A percentile compares a stretch with the other conserved stretches of the same genome.
Evolutionary conservation across 2,797 vertebrate genomes (phyloP).

Genomic region (Spea hammondii): DNA sequence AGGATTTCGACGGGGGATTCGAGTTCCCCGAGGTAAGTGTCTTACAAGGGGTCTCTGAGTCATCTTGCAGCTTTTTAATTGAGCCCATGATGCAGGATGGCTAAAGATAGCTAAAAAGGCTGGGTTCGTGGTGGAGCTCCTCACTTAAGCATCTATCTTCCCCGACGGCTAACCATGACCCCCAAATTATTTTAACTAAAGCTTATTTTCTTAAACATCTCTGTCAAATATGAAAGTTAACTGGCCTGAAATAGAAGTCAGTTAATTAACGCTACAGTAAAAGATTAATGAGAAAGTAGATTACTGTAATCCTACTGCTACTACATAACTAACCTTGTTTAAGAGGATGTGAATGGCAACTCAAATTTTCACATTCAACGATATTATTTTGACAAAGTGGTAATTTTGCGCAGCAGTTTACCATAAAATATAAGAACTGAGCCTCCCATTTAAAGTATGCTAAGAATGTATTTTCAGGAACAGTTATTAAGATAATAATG

Average conservation of each 20-base stretch:
- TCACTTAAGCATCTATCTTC: too few species aligned
- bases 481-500: too few species aligned
- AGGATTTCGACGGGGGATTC: too few species aligned
- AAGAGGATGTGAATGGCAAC: slow-evolving; percentile 29
- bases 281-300: slow-evolving; percentile 22
- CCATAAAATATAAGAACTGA: slow-evolving; percentile 5
- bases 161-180: too few species aligned
- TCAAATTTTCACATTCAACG: slow-evolving; percentile 12
- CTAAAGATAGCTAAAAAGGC: too few species aligned
- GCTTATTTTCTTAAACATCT: too few species aligned
- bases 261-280: slow-evolving; percentile 8
- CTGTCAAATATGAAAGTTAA: neutral
- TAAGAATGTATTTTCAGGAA: neutral
- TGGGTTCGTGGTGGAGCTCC: too few species aligned
- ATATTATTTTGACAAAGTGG: slow-evolving; percentile 21
- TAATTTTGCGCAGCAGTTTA: neutral
- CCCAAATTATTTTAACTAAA: too few species aligned
- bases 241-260: slow-evolving; percentile 10
- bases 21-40: too few species aligned
- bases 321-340: slow-evolving; percentile 9
- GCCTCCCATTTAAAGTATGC: neutral
- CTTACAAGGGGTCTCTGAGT: too few species aligned
- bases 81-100: too few species aligned
- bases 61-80: too few species aligned
- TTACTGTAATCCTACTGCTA: slow-evolving; percentile 22